Evolutionary conservation across 2,797 vertebrate genomes (phyloP), one percentile per base, ranked within the genome.

Genomic region (Catharus ustulatus): DNA sequence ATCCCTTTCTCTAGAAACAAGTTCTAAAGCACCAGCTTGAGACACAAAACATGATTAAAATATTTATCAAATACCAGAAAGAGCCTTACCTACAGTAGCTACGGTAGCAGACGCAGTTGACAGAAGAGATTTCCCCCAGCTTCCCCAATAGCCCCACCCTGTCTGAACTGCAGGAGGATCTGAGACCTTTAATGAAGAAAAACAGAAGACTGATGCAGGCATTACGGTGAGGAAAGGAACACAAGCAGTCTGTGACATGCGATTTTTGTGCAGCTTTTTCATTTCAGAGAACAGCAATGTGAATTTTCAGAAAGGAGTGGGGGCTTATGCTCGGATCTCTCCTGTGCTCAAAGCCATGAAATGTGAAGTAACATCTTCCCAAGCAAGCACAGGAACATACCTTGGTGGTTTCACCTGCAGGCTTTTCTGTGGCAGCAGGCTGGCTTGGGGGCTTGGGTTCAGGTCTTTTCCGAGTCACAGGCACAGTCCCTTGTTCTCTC

Each of bases 101-200:
- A 99, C 99, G 5, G 99, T 99, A 71, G 99, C 98, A 67, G 99
- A 98, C 7, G 99, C 99, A 55, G 99, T 98, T 67, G 99, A 98
- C 45, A 99, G 95, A 59, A 99, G 97, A 59, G 99, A 99, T 96
- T 99, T 99, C 23, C 99, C 99, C 99, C 99, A 99, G 96, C 97
- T 99, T 64, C 99, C 99, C 99, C 99, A 99, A 90, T 98, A 99
- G 3, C 99, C 98, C 99, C 99, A 99, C 45, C 98, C 98, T 11
- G 98, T 98, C 84, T 98, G 98, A 82, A 98, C 92, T 40, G 84
- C 94, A 88, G 98, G 91, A 17, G 97, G 96, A 95, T 97, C 96
- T 24, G 98, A 87, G 15, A 96, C 91, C 99, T 98, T 93, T 87
- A 94, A 92, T 19, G 42, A 84, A 90, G 58, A 45, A 84, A 88